phyloP scores from a whole-genome alignment of 2,113 vertebrate genomes.

The Scophthalmus maximus region DNA sequence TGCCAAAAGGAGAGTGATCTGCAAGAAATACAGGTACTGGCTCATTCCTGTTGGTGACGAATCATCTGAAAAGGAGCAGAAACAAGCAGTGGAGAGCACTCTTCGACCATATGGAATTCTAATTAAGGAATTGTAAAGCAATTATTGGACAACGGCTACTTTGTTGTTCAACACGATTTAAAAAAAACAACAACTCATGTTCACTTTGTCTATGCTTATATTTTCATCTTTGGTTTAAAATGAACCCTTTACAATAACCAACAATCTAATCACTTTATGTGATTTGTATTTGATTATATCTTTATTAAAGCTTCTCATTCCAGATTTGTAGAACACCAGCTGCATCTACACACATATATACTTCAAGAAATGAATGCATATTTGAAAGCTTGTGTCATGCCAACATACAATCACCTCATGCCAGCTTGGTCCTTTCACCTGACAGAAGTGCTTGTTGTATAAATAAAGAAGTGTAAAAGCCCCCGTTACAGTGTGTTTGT shows the following conservation, averaged over 20 bases:
- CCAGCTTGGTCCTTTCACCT: conserved; percentile 4
- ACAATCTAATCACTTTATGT: no score
- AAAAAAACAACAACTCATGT: no score
- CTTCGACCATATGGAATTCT: conserved; percentile 28
- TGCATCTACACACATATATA: neutral
- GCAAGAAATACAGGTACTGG: neutral
- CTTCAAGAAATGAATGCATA: neutral
- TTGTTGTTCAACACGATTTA: no score
- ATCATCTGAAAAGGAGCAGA: no score
- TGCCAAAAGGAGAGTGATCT: neutral
- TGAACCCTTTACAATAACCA: no score
- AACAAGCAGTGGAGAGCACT: neutral
- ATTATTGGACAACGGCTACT: no score
- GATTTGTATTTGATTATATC: no score
- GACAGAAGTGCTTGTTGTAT: conserved; percentile 1
- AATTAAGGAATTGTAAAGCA: no score
- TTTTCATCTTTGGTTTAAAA: no score
- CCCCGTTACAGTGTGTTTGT: neutral
- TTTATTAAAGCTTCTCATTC: no score
- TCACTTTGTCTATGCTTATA: no score
- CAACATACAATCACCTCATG: neutral
- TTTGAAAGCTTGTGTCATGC: neutral
- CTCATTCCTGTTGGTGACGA: neutral
- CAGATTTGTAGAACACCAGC: neutral
- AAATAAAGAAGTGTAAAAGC: conserved; percentile 13